phyloP scores from a whole-genome alignment of 2,888 invertebrate species.

The Yponomeuta plumbellus region DNA sequence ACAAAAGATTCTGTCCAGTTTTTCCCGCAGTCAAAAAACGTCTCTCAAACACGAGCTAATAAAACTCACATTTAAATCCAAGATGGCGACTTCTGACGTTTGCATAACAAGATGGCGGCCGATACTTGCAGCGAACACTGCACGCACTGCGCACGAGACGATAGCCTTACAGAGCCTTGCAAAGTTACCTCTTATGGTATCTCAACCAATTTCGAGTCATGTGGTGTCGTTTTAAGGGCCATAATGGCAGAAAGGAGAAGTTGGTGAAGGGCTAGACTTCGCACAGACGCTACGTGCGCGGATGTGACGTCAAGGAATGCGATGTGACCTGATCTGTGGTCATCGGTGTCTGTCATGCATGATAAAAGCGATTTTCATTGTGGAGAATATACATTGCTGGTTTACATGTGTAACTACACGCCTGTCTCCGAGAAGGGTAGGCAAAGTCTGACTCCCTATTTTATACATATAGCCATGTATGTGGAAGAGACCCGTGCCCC shows the following conservation, averaged over 20 bases:
- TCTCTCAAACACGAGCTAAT: neutral
- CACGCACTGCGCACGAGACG: slow-evolving; percentile 46
- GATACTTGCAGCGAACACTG: slow-evolving; percentile 6
- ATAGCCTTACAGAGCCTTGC: slow-evolving; percentile 23
- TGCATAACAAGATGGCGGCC: slow-evolving; percentile 22
- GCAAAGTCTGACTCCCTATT: no score
- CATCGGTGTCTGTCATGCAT: neutral
- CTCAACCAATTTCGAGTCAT: neutral
- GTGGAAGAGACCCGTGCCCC: no score
- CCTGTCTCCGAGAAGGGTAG: no score
- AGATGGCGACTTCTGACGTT: neutral
- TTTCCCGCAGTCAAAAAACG: neutral
- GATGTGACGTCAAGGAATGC: slow-evolving; percentile 17
- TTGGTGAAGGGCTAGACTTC: slow-evolving; percentile 47
- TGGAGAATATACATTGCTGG: neutral
- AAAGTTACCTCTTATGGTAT: neutral
- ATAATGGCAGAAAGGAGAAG: neutral
- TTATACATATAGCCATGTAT: no score
- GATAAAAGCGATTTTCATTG: neutral
- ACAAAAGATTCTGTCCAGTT: neutral
- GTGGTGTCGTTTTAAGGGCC: neutral
- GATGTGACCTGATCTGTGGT: slow-evolving; percentile 3
- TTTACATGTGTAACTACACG: no score
- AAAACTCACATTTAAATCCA: slow-evolving; percentile 18
- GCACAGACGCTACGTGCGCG: slow-evolving; percentile 46